A percentile compares a stretch with the other conserved stretches of the same genome.
Evolutionary conservation across 2,888 invertebrate species (phyloP).

Genomic region (Lepidochitona cinerea): DNA sequence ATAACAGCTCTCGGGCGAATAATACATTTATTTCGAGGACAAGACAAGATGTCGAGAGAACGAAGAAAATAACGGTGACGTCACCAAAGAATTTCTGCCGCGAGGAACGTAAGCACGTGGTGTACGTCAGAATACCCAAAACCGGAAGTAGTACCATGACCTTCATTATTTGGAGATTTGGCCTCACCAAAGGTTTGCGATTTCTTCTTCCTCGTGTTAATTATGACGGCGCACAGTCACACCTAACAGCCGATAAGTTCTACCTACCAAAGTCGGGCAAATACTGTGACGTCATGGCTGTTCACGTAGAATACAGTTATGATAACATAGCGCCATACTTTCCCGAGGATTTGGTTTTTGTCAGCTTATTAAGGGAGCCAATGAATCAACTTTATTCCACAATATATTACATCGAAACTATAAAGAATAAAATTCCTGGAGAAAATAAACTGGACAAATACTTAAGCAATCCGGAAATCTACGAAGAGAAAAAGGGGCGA

Average conservation of each 20-base stretch:
- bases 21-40: too few relatives aligned
- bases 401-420: background rate
- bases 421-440: background rate
- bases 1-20: too few relatives aligned
- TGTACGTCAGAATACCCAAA: background rate
- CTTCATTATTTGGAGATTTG: background rate
- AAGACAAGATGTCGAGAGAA: too few relatives aligned
- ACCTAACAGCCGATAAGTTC: background rate
- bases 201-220: background rate
- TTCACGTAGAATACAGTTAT: background rate
- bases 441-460: background rate
- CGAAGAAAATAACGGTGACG: too few relatives aligned
- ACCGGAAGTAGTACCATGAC: constrained; percentile 6
- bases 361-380: background rate
- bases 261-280: background rate
- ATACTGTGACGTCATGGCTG: background rate
- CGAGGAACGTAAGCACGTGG: background rate
- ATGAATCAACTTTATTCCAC: background rate
- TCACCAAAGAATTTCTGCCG: too few relatives aligned
- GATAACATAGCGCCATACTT: background rate
- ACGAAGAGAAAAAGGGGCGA: background rate
- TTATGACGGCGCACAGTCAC: background rate
- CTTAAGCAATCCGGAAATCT: background rate
- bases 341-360: background rate
- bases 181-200: background rate